Percentiles rank a stretch among this genome's conserved stretches.
These are phyloP conservation scores for Phataginus tetradactyla DNA, from an alignment of 2,797 vertebrate species.

Conservation along the genomic window DNA sequence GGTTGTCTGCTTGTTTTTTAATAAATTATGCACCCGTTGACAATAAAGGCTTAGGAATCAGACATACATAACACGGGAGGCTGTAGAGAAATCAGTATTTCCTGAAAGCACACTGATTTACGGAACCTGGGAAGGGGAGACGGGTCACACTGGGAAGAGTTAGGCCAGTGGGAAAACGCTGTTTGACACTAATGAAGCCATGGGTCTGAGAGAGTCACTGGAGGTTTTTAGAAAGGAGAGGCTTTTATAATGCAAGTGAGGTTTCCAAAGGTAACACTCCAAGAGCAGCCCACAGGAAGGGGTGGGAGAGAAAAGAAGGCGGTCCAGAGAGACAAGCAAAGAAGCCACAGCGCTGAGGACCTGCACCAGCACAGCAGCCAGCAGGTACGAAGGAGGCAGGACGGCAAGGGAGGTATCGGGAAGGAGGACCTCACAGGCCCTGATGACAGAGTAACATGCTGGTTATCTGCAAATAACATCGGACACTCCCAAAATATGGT, in stretches of 20 bases:
- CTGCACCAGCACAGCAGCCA: background rate
- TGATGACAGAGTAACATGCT: background rate
- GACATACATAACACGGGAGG: background rate
- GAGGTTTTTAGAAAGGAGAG: background rate
- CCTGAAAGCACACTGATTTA: background rate
- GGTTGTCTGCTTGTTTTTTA: background rate
- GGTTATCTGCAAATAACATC: background rate
- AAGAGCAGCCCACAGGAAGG: background rate
- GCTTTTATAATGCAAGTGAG: background rate
- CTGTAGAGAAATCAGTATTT: background rate
- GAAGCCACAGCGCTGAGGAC: background rate
- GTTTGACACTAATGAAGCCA: background rate
- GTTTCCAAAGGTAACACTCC: background rate
- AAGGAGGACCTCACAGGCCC: background rate
- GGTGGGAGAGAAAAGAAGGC: background rate
- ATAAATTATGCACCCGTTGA: background rate
- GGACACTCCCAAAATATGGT: background rate
- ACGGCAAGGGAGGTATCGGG: fast-evolving
- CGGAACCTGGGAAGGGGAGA: background rate
- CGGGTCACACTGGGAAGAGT: background rate
- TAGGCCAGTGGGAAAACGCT: background rate
- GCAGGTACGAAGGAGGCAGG: background rate
- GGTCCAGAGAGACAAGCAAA: background rate
- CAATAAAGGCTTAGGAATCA: constrained; percentile 16
- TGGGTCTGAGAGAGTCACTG: background rate